Percentiles rank a stretch among this genome's conserved stretches.
Evolutionary conservation across 2,113 vertebrate species (phyloP).

Genomic region (Tupaia chinensis): DNA sequence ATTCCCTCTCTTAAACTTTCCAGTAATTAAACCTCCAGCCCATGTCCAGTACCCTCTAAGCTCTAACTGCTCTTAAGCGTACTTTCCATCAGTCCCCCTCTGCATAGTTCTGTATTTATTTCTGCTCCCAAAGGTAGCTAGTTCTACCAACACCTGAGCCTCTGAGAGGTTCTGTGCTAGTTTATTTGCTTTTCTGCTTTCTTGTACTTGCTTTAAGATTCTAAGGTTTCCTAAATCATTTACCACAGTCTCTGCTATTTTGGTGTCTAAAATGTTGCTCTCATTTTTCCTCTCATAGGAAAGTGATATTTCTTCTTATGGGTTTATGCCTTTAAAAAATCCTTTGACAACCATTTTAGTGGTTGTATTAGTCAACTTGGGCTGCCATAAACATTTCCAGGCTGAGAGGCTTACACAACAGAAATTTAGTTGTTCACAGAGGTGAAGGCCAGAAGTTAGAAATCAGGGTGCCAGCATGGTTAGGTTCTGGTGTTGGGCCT

Average conservation of each 20-base stretch:
- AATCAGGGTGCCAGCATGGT: not conserved
- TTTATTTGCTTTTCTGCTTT: not conserved
- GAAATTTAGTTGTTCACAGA: not conserved
- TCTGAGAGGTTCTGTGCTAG: not conserved
- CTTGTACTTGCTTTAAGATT: not conserved
- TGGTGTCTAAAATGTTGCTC: constrained; percentile 2
- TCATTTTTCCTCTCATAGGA: not conserved
- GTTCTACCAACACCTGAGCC: not conserved
- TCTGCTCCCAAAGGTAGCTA: not conserved
- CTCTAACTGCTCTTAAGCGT: not conserved
- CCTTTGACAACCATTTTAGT: not conserved
- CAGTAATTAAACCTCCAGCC: not conserved
- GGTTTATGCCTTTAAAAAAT: not conserved
- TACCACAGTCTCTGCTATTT: constrained; percentile 10
- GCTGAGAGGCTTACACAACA: not conserved
- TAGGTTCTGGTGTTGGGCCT: not conserved
- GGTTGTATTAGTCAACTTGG: not conserved
- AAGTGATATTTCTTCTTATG: not conserved
- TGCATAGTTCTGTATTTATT: not conserved
- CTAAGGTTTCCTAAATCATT: not conserved
- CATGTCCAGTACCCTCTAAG: not conserved
- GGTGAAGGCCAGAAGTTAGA: not conserved
- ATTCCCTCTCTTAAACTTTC: not conserved
- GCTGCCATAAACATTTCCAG: not conserved
- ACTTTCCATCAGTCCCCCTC: not conserved